Conservation (phyloP, 1,140 invertebrate species). For the Paralvinella palmiformis region DNA sequence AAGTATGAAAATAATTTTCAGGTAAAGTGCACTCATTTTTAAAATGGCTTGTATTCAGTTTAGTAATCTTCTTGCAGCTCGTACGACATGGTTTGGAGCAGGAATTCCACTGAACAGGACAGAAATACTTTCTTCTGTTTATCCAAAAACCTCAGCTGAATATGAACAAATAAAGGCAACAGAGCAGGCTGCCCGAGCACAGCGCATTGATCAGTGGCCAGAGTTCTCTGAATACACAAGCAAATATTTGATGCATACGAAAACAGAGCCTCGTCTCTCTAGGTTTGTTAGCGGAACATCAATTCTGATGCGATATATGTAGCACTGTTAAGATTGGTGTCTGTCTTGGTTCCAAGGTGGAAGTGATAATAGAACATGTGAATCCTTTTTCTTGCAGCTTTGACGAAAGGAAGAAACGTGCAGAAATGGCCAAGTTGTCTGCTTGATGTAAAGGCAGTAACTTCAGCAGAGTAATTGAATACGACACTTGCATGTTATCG, state of each 20-base stretch:
- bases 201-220: constrained; percentile 34
- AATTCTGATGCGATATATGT: too few relatives aligned
- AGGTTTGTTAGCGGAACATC: too few relatives aligned
- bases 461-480: too few relatives aligned
- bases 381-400: too few relatives aligned
- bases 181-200: constrained; percentile 20
- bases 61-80: constrained; percentile 27
- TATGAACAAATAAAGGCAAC: constrained; percentile 27
- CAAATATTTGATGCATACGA: constrained; percentile 29
- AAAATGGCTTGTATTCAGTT: not conserved
- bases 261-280: too few relatives aligned
- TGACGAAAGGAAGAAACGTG: too few relatives aligned
- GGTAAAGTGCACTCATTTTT: not conserved
- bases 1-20: not conserved
- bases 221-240: constrained; percentile 42
- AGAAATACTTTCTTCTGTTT: constrained; percentile 33
- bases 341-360: too few relatives aligned
- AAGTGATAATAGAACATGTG: too few relatives aligned
- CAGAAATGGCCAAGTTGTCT: too few relatives aligned
- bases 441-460: too few relatives aligned
- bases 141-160: constrained; percentile 36
- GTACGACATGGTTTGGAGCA: constrained; percentile 44
- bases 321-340: too few relatives aligned
- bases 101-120: constrained; percentile 37
- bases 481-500: too few relatives aligned